phyloP scores from a whole-genome alignment of 2,797 vertebrate species.

The Cynopterus sphinx region DNA sequence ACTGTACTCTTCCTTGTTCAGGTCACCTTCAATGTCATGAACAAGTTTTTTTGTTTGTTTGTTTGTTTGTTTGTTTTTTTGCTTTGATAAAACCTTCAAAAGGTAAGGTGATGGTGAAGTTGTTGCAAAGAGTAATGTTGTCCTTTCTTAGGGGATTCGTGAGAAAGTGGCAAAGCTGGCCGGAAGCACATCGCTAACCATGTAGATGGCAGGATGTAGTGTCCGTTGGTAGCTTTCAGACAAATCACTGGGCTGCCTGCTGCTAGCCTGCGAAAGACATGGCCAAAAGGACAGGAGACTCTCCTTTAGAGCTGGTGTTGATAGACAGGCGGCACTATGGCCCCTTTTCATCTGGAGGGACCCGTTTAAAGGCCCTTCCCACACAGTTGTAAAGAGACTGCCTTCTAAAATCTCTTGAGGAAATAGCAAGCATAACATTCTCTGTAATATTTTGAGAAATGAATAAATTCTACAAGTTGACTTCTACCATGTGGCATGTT shows the following conservation, averaged over 20 bases:
- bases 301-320: neutral
- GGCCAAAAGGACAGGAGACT: neutral
- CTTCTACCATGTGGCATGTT: neutral
- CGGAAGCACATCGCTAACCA: rapidly evolving
- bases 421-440: neutral
- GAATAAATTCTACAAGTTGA: conserved; percentile 1
- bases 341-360: neutral
- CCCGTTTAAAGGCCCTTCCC: neutral
- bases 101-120: conserved; percentile 33
- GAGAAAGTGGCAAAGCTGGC: neutral
- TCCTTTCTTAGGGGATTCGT: conserved; percentile 48
- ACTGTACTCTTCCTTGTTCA: neutral
- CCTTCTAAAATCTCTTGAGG: neutral
- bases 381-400: neutral
- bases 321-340: neutral
- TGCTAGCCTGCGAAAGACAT: neutral
- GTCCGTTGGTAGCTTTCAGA: neutral
- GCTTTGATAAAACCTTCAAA: conserved; percentile 56
- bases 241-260: neutral
- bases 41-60: conserved; percentile 9
- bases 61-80: neutral
- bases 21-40: neutral
- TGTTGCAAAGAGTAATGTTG: neutral
- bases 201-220: neutral
- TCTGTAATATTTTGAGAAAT: conserved; percentile 8